Conservation (phyloP, 2,797 vertebrate genomes). For the Chloroceryle inda region DNA sequence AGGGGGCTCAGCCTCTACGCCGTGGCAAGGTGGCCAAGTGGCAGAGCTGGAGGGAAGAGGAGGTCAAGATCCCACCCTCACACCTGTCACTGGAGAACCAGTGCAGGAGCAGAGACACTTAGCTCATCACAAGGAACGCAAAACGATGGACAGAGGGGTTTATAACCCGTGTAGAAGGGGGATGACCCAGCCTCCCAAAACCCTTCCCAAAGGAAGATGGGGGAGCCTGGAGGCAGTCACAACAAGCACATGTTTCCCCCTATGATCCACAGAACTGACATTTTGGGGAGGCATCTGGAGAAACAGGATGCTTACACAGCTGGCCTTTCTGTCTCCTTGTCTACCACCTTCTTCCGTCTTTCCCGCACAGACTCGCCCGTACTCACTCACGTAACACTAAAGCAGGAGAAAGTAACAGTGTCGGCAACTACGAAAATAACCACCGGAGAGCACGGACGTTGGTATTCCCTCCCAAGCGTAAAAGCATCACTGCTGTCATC, state of each 20-base stretch:
- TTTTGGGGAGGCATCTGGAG: neutral
- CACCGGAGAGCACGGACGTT: no score
- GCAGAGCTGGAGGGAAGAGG: neutral
- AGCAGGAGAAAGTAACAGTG: no score
- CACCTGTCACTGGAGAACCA: neutral
- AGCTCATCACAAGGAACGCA: neutral
- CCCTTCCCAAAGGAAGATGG: neutral
- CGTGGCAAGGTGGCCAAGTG: neutral
- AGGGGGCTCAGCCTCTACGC: neutral
- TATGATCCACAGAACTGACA: neutral
- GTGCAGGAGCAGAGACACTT: neutral
- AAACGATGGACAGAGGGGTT: accelerated
- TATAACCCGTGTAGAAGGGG: accelerated
- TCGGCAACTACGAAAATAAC: no score
- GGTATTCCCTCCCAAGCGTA: no score
- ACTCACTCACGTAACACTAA: no score
- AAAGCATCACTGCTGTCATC: no score
- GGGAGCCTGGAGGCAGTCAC: neutral
- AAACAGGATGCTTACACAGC: neutral
- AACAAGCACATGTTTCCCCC: neutral
- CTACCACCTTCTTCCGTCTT: neutral
- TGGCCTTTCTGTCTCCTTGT: neutral
- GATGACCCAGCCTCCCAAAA: neutral
- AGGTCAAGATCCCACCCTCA: neutral
- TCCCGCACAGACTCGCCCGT: no score